Percentiles rank a stretch among this genome's conserved stretches.
Conservation (phyloP, 2,113 vertebrate species). For the Lampris megalopsis region DNA sequence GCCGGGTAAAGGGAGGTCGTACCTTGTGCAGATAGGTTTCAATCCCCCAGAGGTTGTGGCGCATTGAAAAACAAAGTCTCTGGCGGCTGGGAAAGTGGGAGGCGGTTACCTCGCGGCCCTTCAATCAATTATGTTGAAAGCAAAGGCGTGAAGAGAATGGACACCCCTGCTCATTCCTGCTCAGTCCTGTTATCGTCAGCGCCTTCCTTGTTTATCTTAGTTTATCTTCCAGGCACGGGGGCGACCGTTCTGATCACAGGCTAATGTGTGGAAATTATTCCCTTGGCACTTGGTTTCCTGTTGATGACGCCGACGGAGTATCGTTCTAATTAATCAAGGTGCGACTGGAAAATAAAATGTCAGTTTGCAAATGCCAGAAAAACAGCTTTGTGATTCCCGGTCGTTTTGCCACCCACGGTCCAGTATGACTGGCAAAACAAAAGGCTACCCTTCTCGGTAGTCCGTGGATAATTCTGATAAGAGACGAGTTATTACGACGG, state of each 20-base stretch:
- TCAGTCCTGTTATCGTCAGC: constrained; percentile 21
- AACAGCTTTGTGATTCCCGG: neutral
- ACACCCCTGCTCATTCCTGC: constrained; percentile 24
- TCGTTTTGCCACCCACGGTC: too few species aligned
- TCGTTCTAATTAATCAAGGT: neutral
- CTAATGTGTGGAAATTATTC: constrained; percentile 4
- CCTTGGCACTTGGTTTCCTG: neutral
- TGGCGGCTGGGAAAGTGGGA: constrained; percentile 8
- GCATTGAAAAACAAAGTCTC: constrained; percentile 55
- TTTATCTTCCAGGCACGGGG: neutral
- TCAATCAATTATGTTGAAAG: constrained; percentile 13
- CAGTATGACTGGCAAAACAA: too few species aligned
- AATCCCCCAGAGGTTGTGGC: constrained; percentile 21
- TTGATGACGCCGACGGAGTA: neutral
- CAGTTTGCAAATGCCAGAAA: neutral
- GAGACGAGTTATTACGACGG: neutral
- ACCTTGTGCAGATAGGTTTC: constrained; percentile 41
- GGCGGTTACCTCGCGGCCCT: constrained; percentile 21
- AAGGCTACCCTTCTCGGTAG: neutral
- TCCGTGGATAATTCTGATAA: constrained; percentile 14
- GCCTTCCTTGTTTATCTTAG: constrained; percentile 11
- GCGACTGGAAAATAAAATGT: neutral
- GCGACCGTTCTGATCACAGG: neutral
- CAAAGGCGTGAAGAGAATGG: constrained; percentile 25
- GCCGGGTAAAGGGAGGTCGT: constrained; percentile 61